Base-by-base conservation (phyloP, 2,113 vertebrate genomes). In the Paramormyrops kingsleyae region DNA sequence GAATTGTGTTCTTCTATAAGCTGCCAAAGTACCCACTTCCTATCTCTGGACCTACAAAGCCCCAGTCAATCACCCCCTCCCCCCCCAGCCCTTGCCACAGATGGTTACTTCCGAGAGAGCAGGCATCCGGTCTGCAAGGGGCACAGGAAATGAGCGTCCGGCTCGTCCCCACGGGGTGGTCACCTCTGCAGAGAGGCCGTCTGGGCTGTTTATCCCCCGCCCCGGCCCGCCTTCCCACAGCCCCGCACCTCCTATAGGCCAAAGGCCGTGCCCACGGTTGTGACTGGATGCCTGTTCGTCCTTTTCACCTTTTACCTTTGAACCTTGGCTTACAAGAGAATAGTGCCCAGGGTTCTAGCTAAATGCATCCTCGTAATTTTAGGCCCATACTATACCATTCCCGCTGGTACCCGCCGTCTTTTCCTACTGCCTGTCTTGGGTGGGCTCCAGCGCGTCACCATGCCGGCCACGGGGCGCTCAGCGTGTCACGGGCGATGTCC, bases 51-150 rank as follows among this genome's bases (percentile, higher is more conserved):
- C 19, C 83, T 84, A 9, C 46, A 47, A 84, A 84, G 8, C 83
- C 39, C 19, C 19, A 24, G 42, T 44, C 83, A 47, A 6, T 84
- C 83, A 24, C 21, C 7, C 13, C 35, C 17, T 3, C 39, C 35
- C 7, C 24, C 31, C 21, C 24, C 24, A 27, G 62, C 62, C 39
- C 21, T n/a, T 49, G 46, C 39, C 89, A 59, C 89, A 89, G 89
- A 89, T 89, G 89, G 89, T 35, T 24, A 52, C 31, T 56, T 52
- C 88, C 49, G 70, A 17, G 70, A 17, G 70, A 39, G 50, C 80
- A 85, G 44, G 42, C 52, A 47, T 89, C 77, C 89, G 53, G 49
- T 3, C 80, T 59, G 39, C 77, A 9, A 62, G 89, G 39, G 47
- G 39, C 80, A 46, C 77, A 19, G 89, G 89, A 84, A 89, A 35